phyloP scores from a whole-genome alignment of 2,797 vertebrate genomes.

The Phrynocephalus forsythii region DNA sequence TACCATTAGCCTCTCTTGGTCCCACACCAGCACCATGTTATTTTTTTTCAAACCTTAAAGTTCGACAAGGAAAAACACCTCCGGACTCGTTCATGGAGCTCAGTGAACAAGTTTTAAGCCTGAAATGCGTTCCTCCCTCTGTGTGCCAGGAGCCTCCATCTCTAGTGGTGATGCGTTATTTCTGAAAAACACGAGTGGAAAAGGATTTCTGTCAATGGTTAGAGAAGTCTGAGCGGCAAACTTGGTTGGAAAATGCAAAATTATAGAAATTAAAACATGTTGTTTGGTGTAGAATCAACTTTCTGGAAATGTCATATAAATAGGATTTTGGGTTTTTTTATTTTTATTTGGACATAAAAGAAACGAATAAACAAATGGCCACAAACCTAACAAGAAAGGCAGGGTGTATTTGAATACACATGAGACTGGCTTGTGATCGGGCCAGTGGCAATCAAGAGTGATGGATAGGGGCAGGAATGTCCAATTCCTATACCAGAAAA shows the following conservation, averaged over 20 bases:
- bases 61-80: slow-evolving; percentile 80
- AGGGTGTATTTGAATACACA: background rate
- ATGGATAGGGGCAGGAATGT: background rate
- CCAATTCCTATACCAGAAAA: too few relatives aligned
- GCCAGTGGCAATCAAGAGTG: background rate
- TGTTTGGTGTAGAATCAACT: background rate
- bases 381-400: background rate
- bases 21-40: slow-evolving; percentile 84
- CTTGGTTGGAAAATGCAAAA: background rate
- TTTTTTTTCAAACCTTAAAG: slow-evolving; percentile 73
- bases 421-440: background rate
- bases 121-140: slow-evolving; percentile 58
- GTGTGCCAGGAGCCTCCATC: slow-evolving; percentile 59
- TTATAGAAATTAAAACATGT: background rate
- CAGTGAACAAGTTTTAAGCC: slow-evolving; percentile 48
- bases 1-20: slow-evolving; percentile 77
- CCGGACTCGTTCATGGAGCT: slow-evolving; percentile 76
- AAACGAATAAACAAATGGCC: background rate
- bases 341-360: background rate
- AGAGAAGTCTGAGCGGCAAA: background rate
- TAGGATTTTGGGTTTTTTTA: too few relatives aligned
- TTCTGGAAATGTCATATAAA: background rate
- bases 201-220: slow-evolving; percentile 52
- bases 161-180: slow-evolving; percentile 66
- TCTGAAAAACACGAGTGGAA: slow-evolving; percentile 80